phyloP scores from a whole-genome alignment of 2,888 invertebrate species.

The Nymphalis c-album region DNA sequence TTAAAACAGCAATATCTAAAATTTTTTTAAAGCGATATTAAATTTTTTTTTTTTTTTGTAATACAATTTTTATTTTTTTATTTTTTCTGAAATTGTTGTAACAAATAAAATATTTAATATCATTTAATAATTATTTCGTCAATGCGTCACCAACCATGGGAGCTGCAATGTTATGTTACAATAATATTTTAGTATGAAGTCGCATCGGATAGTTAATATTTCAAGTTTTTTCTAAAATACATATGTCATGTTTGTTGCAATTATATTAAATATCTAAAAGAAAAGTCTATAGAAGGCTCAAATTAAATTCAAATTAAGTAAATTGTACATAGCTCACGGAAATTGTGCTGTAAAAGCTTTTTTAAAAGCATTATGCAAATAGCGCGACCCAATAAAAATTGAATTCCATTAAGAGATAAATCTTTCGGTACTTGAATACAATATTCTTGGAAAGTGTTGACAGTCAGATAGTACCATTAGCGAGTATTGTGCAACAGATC shows the following conservation, averaged over 20 bases:
- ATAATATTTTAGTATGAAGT: too few species aligned
- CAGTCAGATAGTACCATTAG: slow-evolving; percentile 1
- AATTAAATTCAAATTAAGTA: slow-evolving; percentile 11
- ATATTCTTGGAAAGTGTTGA: slow-evolving; percentile 7
- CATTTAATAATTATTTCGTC: too few species aligned
- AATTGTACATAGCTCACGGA: slow-evolving; percentile 4
- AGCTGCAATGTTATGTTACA: too few species aligned
- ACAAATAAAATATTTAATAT: too few species aligned
- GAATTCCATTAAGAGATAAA: slow-evolving; percentile 11
- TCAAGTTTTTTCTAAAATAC: not conserved
- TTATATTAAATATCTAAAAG: not conserved
- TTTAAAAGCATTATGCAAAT: slow-evolving; percentile 12
- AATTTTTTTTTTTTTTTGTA: too few species aligned
- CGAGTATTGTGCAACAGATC: slow-evolving; percentile 3
- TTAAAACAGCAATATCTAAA: too few species aligned
- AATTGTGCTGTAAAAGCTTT: slow-evolving; percentile 7
- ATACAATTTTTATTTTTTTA: too few species aligned
- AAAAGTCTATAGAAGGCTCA: not conserved
- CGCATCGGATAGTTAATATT: not conserved
- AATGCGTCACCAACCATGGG: too few species aligned
- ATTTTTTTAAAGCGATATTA: too few species aligned
- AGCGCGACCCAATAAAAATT: slow-evolving; percentile 9
- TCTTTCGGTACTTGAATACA: slow-evolving; percentile 1
- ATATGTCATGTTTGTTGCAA: not conserved
- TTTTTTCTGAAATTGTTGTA: too few species aligned